Evolutionary conservation across 2,888 invertebrate species (phyloP), one percentile per base, ranked within the genome.

Genomic region (Seira musarum): DNA sequence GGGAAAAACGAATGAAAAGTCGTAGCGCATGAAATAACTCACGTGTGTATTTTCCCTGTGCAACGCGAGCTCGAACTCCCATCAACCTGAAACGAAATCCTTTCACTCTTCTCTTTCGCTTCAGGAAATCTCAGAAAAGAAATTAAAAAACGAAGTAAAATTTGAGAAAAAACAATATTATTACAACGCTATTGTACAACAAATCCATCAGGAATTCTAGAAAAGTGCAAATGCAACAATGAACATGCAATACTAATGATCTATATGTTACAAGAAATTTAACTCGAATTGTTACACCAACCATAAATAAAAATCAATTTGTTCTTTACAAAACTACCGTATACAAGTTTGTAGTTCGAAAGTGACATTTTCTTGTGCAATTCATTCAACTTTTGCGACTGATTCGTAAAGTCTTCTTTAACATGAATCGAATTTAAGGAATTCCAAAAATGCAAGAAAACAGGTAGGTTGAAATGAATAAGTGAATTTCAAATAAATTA

Each of bases 51-150:
- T 60, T 60, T 60, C 60, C 60, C 60, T 21, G 19, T 21, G 60
- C 22, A 60, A 8, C 19, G 10, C 13, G 60, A 8, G n/a, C 19
- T 15, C 60, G n/a, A 67, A 30, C 72, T 72, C 73, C 21, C 60
- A 21, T 73, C 73, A 73, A 73, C 79, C 79, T 79, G 79, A 79
- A 79, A 30, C 72, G 79, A 79, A 79, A 79, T 60, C 79, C 71
- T 78, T 78, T 71, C 72, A 65, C 61, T 40, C 46, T 65, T 72
- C 70, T 78, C 66, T 71, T 79, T 72, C 66, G 71, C 67, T 66
- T 61, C 10, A 60, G 10, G 17, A 3, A 49, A 76, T 69, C 77
- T 65, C 77, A 8, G 30, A 30, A 30, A 30, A 8, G 30, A 30
- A 30, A 30, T 30, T 30, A 30, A 65, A 64, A 77, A 69, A 76